A percentile compares a stretch with the other conserved stretches of the same genome.
phyloP scores from a whole-genome alignment of 2,797 vertebrate genomes.

The Phataginus tetradactyla region DNA sequence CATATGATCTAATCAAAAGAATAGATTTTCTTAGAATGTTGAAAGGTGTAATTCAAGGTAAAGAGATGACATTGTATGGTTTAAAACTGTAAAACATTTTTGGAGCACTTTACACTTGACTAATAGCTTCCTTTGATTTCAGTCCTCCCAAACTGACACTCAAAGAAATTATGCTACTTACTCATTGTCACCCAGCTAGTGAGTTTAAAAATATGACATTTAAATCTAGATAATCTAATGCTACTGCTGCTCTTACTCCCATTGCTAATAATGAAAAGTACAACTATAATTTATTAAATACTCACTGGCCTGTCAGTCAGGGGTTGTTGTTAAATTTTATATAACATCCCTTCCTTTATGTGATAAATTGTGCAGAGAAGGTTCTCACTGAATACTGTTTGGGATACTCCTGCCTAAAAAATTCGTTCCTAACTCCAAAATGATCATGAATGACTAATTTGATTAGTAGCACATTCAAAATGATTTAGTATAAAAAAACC shows the following conservation, averaged over 20 bases:
- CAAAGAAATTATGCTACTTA: neutral
- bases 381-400: neutral
- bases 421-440: neutral
- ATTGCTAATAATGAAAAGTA: neutral
- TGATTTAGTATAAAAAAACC: neutral
- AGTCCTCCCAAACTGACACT: slow-evolving; percentile 21
- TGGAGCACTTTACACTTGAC: neutral
- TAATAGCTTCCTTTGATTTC: slow-evolving; percentile 39
- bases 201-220: slow-evolving; percentile 25
- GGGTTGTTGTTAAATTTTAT: neutral
- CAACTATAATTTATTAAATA: neutral
- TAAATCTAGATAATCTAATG: slow-evolving; percentile 16
- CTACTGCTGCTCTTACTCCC: neutral
- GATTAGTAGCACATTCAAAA: neutral
- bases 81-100: slow-evolving; percentile 12
- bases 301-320: neutral
- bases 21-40: neutral
- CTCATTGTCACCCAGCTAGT: slow-evolving; percentile 14
- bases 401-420: neutral
- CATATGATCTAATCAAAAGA: neutral
- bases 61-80: slow-evolving; percentile 36
- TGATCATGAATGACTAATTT: neutral
- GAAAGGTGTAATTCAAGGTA: slow-evolving; percentile 26
- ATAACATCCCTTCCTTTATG: neutral
- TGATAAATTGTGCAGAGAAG: neutral